These are phyloP conservation scores for Ferdinandea cuprea DNA, from an alignment of 2,888 invertebrate species.

Conservation along the genomic window DNA sequence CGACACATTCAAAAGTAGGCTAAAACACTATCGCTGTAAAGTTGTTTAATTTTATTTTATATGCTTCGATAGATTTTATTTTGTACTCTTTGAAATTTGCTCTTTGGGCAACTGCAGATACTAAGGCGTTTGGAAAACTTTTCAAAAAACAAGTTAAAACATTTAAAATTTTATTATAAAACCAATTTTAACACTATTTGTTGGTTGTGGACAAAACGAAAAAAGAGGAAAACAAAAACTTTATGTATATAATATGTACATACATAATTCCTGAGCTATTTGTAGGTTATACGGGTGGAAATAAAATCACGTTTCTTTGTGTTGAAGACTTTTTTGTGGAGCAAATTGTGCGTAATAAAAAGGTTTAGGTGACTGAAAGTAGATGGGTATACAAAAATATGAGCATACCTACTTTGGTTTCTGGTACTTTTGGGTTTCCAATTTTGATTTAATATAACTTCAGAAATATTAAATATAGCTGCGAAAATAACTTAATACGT, in stretches of 20 bases:
- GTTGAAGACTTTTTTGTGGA: too few species aligned
- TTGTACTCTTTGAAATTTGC: slow-evolving; percentile 6
- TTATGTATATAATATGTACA: background rate
- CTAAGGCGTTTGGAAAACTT: slow-evolving; percentile 5
- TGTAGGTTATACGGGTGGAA: slow-evolving; percentile 22
- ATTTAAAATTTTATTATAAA: slow-evolving; percentile 19
- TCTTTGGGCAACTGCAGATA: too few species aligned
- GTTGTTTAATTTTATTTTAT: slow-evolving; percentile 29
- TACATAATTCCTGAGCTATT: slow-evolving; percentile 18
- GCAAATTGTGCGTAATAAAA: too few species aligned
- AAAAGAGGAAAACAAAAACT: background rate
- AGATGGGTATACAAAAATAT: too few species aligned
- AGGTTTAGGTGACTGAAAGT: too few species aligned
- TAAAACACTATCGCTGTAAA: slow-evolving; percentile 26
- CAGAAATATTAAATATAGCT: too few species aligned
- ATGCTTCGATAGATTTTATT: slow-evolving; percentile 23
- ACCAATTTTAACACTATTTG: slow-evolving; percentile 10
- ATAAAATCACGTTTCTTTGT: slow-evolving; percentile 4
- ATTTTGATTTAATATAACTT: too few species aligned
- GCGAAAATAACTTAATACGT: too few species aligned
- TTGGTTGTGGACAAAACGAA: background rate
- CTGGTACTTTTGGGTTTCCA: too few species aligned
- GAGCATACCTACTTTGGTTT: too few species aligned
- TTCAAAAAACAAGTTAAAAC: slow-evolving; percentile 10
- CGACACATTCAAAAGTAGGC: slow-evolving; percentile 10